Base-by-base conservation (phyloP, 2,113 vertebrate genomes). In the Sylvietta virens region DNA sequence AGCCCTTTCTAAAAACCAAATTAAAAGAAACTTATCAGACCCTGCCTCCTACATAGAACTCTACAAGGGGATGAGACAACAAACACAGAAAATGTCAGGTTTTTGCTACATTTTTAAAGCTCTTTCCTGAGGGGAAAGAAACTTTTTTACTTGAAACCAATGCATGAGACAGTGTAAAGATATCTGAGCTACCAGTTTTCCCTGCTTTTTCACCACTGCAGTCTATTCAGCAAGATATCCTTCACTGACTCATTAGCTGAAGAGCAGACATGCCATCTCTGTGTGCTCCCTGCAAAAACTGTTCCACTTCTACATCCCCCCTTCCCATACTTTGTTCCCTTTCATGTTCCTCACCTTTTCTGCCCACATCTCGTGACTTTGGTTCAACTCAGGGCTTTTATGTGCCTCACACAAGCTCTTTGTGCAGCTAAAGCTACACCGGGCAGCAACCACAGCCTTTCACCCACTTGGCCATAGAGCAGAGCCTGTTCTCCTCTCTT, bases 391-490 rank as follows among this genome's bases (percentile, higher is more conserved):
- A 0, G 33, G 57, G 51, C 44, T 82, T 95, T 83, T 48, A 5
- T 28, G 53, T 79, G 79, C 74, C 37, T 71, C 35, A 94, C 91
- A 97, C 86, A 94, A 83, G 87, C 56, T 84, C 94, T 94, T 94
- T 96, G 92, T 97, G 89, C 87, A 22, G 47, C 62, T 86, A 72
- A 89, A 95, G 51, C 94, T 61, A 65, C 86, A 37, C 74, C 18
- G 3, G 19, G 51, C 76, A 66, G 51, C 81, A 26, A 53, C 47
- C 1, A 12, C 69, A 78, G 90, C 96, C 96, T 97, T 95, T 97
- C 80, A 85, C 96, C 93, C 82, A 96, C 69, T 91, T 97, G 96
- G 96, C 96, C 72, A 31, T 48, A 30, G 94, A 83, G 82, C 44
- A 87, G 20, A 47, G 48, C 42, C 95, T 78, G 80, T 94, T 86